Evolutionary conservation across 2,797 vertebrate species (phyloP).

Genomic region (Limnodromus scolopaceus): DNA sequence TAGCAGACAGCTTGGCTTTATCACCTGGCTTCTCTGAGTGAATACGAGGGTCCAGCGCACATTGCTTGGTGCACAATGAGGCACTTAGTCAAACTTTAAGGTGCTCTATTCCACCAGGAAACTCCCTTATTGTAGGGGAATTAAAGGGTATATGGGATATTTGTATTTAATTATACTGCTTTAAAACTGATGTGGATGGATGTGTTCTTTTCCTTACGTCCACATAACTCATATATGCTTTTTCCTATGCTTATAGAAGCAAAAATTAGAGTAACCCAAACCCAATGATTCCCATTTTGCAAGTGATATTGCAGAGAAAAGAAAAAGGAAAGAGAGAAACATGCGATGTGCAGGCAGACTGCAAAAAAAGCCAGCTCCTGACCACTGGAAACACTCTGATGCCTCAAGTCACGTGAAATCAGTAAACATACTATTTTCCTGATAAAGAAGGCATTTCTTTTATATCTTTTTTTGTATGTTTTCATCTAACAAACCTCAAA

Average conservation of each 20-base stretch:
- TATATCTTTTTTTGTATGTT: neutral
- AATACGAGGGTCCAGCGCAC: neutral
- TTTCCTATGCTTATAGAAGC: neutral
- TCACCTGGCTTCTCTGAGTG: no score
- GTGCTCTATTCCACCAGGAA: neutral
- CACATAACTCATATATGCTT: rapidly evolving
- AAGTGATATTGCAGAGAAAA: no score
- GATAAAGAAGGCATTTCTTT: neutral
- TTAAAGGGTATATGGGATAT: neutral
- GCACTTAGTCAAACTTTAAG: neutral
- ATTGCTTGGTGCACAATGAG: neutral
- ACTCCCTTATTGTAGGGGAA: neutral
- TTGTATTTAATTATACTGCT: neutral
- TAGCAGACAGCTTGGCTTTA: neutral
- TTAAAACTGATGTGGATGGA: neutral
- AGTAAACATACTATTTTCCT: neutral
- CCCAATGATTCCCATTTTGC: rapidly evolving
- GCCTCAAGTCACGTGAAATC: neutral
- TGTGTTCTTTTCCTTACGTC: neutral
- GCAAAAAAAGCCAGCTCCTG: neutral
- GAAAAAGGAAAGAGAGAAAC: neutral
- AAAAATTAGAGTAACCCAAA: neutral
- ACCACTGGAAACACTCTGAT: neutral
- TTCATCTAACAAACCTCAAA: neutral
- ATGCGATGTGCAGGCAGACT: rapidly evolving